Conservation (phyloP, 1,140 invertebrate species). For the Rhagoletis zephyria region DNA sequence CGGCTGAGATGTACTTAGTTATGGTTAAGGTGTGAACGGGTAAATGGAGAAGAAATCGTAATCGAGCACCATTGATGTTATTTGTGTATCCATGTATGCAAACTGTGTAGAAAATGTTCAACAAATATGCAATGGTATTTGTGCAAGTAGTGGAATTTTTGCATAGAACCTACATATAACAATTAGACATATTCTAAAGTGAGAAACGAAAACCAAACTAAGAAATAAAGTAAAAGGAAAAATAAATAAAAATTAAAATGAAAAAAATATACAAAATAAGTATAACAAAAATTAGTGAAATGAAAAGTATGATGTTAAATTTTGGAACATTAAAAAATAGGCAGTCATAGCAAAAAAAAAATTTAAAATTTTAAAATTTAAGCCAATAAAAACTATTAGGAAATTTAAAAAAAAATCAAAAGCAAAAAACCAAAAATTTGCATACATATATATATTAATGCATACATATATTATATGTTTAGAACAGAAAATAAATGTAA, state of each 20-base stretch:
- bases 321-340: background rate
- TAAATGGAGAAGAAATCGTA: background rate
- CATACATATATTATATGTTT: constrained; percentile 1
- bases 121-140: constrained; percentile 32
- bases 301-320: background rate
- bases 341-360: background rate
- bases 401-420: background rate
- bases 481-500: background rate
- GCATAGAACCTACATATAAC: background rate
- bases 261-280: background rate
- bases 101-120: constrained; percentile 17
- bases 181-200: constrained; percentile 21
- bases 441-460: background rate
- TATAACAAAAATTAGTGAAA: no score
- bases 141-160: constrained; percentile 5
- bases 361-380: background rate
- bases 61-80: constrained; percentile 45
- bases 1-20: background rate
- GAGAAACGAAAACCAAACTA: background rate
- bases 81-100: constrained; percentile 37
- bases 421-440: background rate
- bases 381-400: background rate
- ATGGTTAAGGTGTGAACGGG: background rate
- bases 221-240: background rate
- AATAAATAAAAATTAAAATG: background rate